Conservation (phyloP, 35 echinoderm and acorn worm genomes). For the Lytechinus pictus region DNA sequence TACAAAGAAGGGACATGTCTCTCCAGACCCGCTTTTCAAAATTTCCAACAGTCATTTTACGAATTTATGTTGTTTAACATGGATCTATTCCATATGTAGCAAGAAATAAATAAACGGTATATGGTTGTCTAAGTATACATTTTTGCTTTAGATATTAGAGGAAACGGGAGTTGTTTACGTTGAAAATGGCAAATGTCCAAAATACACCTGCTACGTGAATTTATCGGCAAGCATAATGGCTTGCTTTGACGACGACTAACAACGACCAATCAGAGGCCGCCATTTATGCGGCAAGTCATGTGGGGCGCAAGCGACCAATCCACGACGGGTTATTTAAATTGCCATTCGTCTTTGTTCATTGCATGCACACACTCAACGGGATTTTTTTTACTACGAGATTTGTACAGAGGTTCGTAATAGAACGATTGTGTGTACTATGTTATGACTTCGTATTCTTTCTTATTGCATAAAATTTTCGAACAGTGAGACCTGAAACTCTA, state of each 20-base stretch:
- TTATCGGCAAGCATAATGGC: slow-evolving; percentile 45
- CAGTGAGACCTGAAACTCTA: background rate
- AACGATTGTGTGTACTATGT: slow-evolving; percentile 29
- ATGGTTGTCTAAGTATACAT: background rate
- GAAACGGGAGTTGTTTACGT: background rate
- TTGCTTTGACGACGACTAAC: slow-evolving; percentile 85
- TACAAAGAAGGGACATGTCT: background rate
- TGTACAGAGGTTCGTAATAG: slow-evolving; percentile 60
- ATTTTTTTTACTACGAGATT: slow-evolving; percentile 80
- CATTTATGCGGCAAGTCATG: slow-evolving; percentile 55
- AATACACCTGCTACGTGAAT: slow-evolving; percentile 15
- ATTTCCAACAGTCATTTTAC: background rate
- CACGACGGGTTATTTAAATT: slow-evolving; percentile 67
- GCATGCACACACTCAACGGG: slow-evolving; percentile 94
- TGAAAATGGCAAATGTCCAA: background rate
- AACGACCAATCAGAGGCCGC: slow-evolving; percentile 69
- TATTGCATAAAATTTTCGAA: slow-evolving; percentile 14
- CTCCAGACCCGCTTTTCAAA: background rate
- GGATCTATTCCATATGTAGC: background rate
- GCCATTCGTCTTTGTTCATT: slow-evolving; percentile 95
- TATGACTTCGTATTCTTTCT: slow-evolving; percentile 63
- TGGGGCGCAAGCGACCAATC: slow-evolving; percentile 68
- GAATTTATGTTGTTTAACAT: background rate
- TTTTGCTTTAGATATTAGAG: background rate
- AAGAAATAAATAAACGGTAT: background rate